phyloP scores from a whole-genome alignment of 2,797 vertebrate species.

The Kryptopterus vitreolus region DNA sequence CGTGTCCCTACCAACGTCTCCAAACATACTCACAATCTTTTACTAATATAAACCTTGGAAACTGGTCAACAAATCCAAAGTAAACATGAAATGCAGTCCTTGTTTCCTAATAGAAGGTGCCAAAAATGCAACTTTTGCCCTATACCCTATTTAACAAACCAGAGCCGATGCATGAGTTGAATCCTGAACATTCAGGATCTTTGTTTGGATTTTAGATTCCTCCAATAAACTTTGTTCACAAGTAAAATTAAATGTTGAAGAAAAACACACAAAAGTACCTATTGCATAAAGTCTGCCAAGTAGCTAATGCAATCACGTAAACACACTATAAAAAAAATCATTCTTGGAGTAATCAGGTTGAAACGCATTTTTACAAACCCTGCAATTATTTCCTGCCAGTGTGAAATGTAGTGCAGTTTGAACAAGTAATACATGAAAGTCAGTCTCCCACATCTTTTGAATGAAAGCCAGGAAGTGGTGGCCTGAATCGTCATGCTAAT shows the following conservation, averaged over 20 bases:
- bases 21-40: background rate
- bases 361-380: background rate
- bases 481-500: background rate
- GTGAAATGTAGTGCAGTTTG: background rate
- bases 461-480: background rate
- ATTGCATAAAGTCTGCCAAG: background rate
- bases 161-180: background rate
- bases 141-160: background rate
- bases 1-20: background rate
- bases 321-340: background rate
- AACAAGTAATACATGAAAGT: background rate
- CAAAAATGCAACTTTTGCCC: background rate
- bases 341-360: background rate
- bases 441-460: background rate
- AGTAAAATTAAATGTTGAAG: background rate
- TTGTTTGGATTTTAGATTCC: background rate
- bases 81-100: background rate
- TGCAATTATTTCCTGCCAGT: background rate
- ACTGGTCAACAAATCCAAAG: background rate
- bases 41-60: slow-evolving; percentile 7
- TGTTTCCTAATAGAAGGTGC: too few relatives aligned
- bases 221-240: background rate
- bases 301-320: background rate
- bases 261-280: background rate
- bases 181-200: background rate